phyloP scores from a whole-genome alignment of 2,113 vertebrate species.

The Vanacampus margaritifer region DNA sequence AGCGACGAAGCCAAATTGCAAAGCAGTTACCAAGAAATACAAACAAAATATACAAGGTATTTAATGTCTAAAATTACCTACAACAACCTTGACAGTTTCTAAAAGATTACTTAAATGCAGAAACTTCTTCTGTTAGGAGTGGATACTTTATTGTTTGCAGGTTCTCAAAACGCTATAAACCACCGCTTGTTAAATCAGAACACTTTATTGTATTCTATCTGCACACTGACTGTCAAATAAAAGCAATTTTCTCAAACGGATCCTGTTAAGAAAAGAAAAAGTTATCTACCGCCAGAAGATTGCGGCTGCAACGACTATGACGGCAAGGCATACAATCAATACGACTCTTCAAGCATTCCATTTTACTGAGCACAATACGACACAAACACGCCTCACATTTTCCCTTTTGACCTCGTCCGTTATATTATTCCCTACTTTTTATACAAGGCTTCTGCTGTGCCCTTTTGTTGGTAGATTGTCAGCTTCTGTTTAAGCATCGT shows the following conservation, averaged over 20 bases:
- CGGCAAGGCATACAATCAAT: slow-evolving; percentile 23
- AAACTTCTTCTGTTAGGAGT: neutral
- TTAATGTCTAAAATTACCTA: neutral
- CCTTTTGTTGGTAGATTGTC: neutral
- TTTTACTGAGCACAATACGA: neutral
- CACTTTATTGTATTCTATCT: neutral
- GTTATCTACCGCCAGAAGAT: neutral
- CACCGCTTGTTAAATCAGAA: neutral
- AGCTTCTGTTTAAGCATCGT: neutral
- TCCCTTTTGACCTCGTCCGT: neutral
- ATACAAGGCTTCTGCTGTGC: neutral
- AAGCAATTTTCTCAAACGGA: slow-evolving; percentile 7
- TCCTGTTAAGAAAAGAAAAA: neutral
- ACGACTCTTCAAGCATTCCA: neutral
- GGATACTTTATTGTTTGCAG: neutral
- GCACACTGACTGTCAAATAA: neutral
- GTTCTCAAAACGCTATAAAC: slow-evolving; percentile 1
- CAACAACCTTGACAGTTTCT: neutral
- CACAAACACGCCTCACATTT: neutral
- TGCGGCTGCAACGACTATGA: slow-evolving; percentile 11
- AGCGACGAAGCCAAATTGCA: neutral
- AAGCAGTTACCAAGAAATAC: neutral
- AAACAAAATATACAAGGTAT: neutral
- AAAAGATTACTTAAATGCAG: slow-evolving; percentile 5
- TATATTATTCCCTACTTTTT: neutral